These are phyloP conservation scores for Caenorhabditis plicata DNA, from an alignment of 2,888 invertebrate species.

Conservation along the genomic window DNA sequence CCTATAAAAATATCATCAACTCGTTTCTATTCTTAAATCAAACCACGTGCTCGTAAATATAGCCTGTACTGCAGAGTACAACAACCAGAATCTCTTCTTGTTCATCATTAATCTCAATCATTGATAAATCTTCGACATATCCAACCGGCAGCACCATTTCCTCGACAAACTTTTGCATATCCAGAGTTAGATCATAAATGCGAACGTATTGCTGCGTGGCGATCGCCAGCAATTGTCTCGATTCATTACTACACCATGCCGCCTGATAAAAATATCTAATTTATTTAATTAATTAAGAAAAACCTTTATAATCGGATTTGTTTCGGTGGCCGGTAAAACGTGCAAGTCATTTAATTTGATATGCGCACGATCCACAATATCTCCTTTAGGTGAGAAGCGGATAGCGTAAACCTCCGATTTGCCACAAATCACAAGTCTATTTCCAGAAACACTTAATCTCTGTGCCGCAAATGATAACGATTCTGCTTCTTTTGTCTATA, in stretches of 20 bases:
- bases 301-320: constrained; percentile 36
- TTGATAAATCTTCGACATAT: constrained; percentile 30
- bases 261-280: constrained; percentile 6
- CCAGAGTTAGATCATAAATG: constrained; percentile 34
- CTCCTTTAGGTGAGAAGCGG: constrained; percentile 33
- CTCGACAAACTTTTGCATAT: constrained; percentile 20
- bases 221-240: constrained; percentile 5
- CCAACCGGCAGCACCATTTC: constrained; percentile 42
- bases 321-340: constrained; percentile 6
- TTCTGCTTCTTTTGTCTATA: constrained; percentile 33
- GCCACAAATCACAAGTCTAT: constrained; percentile 34
- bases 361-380: constrained; percentile 29
- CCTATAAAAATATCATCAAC: not conserved
- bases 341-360: constrained; percentile 14
- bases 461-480: constrained; percentile 29
- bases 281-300: not conserved
- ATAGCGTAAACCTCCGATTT: constrained; percentile 29
- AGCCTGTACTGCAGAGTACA: constrained; percentile 25
- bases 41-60: constrained; percentile 32
- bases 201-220: constrained; percentile 35
- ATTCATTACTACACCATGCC: constrained; percentile 6
- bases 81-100: constrained; percentile 17
- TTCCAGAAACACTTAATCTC: constrained; percentile 21
- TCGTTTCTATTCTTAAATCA: not conserved
- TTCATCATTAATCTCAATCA: constrained; percentile 15